Conservation (phyloP, 2,113 vertebrate species). For the Erythrocercus mccallii region DNA sequence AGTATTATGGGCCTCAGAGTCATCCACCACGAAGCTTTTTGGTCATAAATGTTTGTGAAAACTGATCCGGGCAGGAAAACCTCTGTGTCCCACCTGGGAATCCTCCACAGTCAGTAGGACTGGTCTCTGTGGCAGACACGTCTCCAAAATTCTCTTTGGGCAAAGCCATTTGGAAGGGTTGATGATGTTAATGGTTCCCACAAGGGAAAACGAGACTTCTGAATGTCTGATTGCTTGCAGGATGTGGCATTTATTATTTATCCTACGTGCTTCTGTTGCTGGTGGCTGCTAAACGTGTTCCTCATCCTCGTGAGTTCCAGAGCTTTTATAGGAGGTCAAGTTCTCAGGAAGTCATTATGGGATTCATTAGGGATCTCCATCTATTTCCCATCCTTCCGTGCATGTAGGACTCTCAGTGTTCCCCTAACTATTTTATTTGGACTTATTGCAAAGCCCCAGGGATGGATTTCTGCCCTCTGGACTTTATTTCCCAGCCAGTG, state of each 20-base stretch:
- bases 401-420: background rate
- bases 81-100: background rate
- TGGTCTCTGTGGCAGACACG: background rate
- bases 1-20: background rate
- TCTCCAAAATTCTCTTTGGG: background rate
- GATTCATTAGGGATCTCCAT: background rate
- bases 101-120: background rate
- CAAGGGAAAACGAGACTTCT: background rate
- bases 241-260: slow-evolving; percentile 11
- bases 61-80: background rate
- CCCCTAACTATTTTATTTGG: background rate
- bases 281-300: background rate
- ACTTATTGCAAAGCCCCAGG: background rate
- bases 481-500: background rate
- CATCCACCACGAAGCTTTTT: background rate
- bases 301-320: background rate
- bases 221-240: background rate
- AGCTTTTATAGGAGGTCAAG: background rate
- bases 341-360: background rate
- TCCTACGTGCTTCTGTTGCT: background rate
- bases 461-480: background rate
- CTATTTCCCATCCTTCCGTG: background rate
- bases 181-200: background rate
- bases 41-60: background rate
- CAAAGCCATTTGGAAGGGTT: background rate